Evolutionary conservation across 1,140 invertebrate genomes (phyloP).

Genomic region (Drosophila subpulchrella): DNA sequence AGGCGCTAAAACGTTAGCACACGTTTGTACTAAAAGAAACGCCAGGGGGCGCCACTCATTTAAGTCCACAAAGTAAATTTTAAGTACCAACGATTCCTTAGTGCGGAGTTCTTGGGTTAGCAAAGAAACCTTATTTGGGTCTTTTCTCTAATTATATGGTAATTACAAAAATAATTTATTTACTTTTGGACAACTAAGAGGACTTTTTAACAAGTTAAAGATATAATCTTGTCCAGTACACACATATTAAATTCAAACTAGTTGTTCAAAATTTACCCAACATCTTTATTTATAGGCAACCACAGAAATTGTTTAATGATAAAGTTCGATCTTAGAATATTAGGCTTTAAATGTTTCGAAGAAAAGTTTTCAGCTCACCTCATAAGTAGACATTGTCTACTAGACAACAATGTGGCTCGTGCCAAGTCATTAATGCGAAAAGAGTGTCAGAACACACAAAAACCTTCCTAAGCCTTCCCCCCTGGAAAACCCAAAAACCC

Average conservation of each 20-base stretch:
- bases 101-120: no score
- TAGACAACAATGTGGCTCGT: conserved; percentile 13
- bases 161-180: conserved; percentile 32
- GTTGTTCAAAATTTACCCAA: background rate
- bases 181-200: background rate
- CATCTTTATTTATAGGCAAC: background rate
- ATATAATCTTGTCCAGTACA: background rate
- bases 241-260: background rate
- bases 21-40: conserved; percentile 39
- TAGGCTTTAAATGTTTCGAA: background rate
- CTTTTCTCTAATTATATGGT: conserved; percentile 49
- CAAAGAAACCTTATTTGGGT: background rate
- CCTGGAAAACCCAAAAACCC: background rate
- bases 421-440: conserved; percentile 33
- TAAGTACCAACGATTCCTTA: conserved; percentile 13
- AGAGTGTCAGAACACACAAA: conserved; percentile 50
- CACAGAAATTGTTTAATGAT: background rate
- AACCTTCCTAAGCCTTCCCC: conserved; percentile 5
- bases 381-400: background rate
- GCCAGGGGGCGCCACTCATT: conserved; percentile 32
- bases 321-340: background rate
- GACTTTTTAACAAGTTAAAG: background rate
- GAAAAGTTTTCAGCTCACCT: background rate
- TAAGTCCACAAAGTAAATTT: conserved; percentile 35
- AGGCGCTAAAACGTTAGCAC: conserved; percentile 57